Evolutionary conservation across 2,888 invertebrate species (phyloP), one percentile per base, ranked within the genome.

Genomic region (Pristionchus exspectatus): DNA sequence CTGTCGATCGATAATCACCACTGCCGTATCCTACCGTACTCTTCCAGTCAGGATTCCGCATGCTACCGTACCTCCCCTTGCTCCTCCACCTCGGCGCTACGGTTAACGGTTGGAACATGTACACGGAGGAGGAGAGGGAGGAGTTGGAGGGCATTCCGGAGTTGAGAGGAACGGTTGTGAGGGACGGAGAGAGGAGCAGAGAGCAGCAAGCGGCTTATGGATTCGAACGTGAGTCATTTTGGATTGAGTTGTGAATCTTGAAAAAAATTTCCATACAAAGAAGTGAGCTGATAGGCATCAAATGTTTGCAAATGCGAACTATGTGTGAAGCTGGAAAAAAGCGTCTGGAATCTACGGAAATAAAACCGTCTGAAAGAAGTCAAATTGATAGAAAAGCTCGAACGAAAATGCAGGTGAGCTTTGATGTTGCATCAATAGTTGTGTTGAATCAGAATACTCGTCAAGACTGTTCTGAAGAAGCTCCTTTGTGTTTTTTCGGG

Each of bases 91-190:
- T 38, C 74, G 38, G 5, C 38, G 18, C 77, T 18, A 21, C 44
- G 5, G n/a, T 24, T 24, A 44, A 50, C 18, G 38, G 50, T 50
- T 77, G 77, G 77, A 77, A 77, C 12, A 21, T 77, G 21, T 50
- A 77, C 50, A 77, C 77, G 77, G 77, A 77, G 38, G 77, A 77
- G 77, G 77, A 77, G 77, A 18, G 50, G 50, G 77, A 77, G n/a
- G 77, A 77, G 44, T 33, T 77, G 44, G 44, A 21, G 9, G 77
- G 24, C 1, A 77, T 77, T 44, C 77, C 77, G 10, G 77, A 77
- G n/a, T 2, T 77, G 24, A n/a, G 77, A 50, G 77, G 77, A 77
- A 44, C 44, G 24, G 77, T 77, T 0, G 77, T 77, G 50, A 77
- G 16, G 77, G 77, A 77, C 21, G 30, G 9, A 9, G 77, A 77